phyloP scores from a whole-genome alignment of 2,797 vertebrate species.

The Falco concolor region DNA sequence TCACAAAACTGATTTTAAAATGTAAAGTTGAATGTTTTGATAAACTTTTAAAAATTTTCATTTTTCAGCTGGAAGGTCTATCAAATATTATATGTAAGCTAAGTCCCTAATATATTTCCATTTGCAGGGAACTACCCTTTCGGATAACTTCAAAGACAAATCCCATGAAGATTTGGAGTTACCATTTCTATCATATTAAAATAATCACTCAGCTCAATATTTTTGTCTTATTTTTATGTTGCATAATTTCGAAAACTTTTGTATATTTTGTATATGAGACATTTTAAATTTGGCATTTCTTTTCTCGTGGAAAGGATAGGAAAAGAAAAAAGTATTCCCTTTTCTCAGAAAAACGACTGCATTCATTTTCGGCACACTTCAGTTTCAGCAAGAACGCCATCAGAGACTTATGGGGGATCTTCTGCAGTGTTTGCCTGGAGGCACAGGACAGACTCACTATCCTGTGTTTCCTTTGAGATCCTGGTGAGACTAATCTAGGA shows the following conservation, averaged over 20 bases:
- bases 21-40: not conserved
- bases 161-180: not conserved
- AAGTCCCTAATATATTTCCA: not conserved
- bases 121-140: not conserved
- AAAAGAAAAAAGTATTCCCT: not conserved
- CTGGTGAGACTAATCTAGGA: not conserved
- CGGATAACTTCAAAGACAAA: not conserved
- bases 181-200: not conserved
- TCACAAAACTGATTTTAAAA: not conserved
- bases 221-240: not conserved
- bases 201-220: not conserved
- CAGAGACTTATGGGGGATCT: not conserved
- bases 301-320: not conserved
- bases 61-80: not conserved
- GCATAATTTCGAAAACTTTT: not conserved
- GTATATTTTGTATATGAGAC: not conserved
- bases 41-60: not conserved
- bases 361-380: not conserved
- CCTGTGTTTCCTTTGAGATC: not conserved
- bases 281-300: not conserved
- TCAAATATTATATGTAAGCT: not conserved
- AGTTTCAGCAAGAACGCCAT: not conserved
- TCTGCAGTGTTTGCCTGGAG: not conserved
- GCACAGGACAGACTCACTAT: not conserved
- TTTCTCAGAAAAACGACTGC: not conserved